phyloP scores from a whole-genome alignment of 1,140 invertebrate genomes.

The Drosophila sproati region DNA sequence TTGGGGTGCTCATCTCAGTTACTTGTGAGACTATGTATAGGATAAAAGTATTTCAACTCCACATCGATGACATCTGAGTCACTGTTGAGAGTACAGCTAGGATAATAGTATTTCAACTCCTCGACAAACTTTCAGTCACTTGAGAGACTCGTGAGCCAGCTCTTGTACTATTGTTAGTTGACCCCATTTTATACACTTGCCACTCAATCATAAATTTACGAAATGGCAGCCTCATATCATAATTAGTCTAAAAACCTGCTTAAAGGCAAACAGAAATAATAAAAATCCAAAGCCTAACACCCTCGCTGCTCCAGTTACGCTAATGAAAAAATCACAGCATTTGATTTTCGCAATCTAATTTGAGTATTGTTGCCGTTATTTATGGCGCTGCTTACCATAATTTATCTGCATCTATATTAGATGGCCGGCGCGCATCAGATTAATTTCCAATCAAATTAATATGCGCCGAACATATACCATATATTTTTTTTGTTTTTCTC shows the following conservation, averaged over 20 bases:
- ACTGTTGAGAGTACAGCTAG: too few species aligned
- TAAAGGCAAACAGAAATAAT: neutral
- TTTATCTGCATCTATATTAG: conserved; percentile 48
- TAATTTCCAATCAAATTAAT: conserved; percentile 74
- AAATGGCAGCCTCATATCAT: neutral
- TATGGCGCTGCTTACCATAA: conserved; percentile 37
- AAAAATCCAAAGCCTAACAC: neutral
- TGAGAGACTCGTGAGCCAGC: too few species aligned
- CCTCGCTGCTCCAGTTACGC: conserved; percentile 45
- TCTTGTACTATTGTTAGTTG: too few species aligned
- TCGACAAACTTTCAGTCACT: too few species aligned
- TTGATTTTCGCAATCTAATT: conserved; percentile 59
- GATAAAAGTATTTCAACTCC: too few species aligned
- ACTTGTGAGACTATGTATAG: too few species aligned
- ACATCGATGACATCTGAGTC: too few species aligned
- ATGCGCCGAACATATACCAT: conserved; percentile 41
- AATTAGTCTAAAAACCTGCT: neutral
- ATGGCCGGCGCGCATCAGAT: conserved; percentile 43
- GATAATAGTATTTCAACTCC: too few species aligned
- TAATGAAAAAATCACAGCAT: conserved; percentile 16
- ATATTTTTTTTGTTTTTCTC: conserved; percentile 6
- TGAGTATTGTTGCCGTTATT: conserved; percentile 30
- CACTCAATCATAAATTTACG: conserved; percentile 4
- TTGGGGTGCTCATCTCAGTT: too few species aligned
- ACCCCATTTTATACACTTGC: too few species aligned